Conservation (phyloP, 2,797 vertebrate species). For the Phataginus tetradactyla region DNA sequence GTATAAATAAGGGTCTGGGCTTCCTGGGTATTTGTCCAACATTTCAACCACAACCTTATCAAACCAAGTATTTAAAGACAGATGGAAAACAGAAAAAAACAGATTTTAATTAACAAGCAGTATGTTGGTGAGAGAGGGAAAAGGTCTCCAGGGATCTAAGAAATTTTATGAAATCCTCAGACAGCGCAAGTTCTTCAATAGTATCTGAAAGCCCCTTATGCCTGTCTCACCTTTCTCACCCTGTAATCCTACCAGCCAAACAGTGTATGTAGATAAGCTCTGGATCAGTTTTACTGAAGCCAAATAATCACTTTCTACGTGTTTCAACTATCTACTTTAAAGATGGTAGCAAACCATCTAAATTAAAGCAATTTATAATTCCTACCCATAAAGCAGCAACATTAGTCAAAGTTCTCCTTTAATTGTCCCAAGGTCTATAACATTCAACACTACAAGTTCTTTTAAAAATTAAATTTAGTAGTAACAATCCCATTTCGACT, state of each 20-base stretch:
- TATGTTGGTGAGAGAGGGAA: not conserved
- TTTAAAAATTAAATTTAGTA: slow-evolving; percentile 38
- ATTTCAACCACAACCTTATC: slow-evolving; percentile 43
- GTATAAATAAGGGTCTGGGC: slow-evolving; percentile 1
- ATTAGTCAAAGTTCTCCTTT: slow-evolving; percentile 43
- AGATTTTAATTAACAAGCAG: slow-evolving; percentile 15
- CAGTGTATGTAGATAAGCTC: not conserved
- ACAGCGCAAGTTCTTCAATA: not conserved
- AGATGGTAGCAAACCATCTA: not conserved
- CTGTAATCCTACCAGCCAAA: slow-evolving; percentile 17
- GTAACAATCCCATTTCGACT: slow-evolving; percentile 31
- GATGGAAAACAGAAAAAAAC: slow-evolving; percentile 14
- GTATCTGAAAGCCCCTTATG: slow-evolving; percentile 2
- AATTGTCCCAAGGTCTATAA: not conserved
- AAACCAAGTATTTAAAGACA: slow-evolving; percentile 40
- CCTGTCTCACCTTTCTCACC: not conserved
- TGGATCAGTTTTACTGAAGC: not conserved
- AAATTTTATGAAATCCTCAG: slow-evolving; percentile 23
- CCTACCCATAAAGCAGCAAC: not conserved
- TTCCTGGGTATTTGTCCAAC: not conserved
- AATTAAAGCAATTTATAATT: slow-evolving; percentile 39
- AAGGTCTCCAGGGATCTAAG: not conserved
- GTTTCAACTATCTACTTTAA: slow-evolving; percentile 32
- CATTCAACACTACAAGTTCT: slow-evolving; percentile 28
- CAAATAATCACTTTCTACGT: not conserved